Conservation (phyloP, 2,888 invertebrate genomes). For the Lycia hirtaria region DNA sequence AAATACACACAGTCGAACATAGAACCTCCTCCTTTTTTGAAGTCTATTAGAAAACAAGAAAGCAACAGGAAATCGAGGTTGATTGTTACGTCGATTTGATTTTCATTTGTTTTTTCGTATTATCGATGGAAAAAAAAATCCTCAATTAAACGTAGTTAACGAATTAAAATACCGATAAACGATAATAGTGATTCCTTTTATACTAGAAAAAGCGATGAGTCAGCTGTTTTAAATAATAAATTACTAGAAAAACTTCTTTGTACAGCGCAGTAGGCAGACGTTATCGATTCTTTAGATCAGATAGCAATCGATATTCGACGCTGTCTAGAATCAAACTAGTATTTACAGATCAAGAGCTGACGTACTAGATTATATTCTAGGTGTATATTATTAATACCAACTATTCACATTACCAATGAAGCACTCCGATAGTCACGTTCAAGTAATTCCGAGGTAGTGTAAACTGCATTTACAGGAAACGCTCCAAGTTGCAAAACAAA, state of each 20-base stretch:
- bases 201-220: slow-evolving; percentile 31
- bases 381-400: slow-evolving; percentile 11
- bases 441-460: background rate
- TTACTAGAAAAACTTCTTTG: slow-evolving; percentile 13
- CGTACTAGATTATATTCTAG: slow-evolving; percentile 22
- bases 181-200: background rate
- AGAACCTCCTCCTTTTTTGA: too few species aligned
- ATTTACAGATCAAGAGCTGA: slow-evolving; percentile 34
- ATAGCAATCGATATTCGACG: slow-evolving; percentile 36
- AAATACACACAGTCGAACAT: too few species aligned
- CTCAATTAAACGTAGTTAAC: background rate
- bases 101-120: too few species aligned
- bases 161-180: background rate
- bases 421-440: slow-evolving; percentile 4
- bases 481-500: background rate
- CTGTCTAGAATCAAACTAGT: slow-evolving; percentile 39
- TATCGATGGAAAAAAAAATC: background rate
- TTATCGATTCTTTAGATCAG: slow-evolving; percentile 37
- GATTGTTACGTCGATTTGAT: too few species aligned
- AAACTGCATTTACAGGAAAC: background rate
- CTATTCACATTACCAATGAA: slow-evolving; percentile 13
- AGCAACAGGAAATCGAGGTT: too few species aligned
- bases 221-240: slow-evolving; percentile 21
- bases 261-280: slow-evolving; percentile 29
- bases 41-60: too few species aligned